Conservation (phyloP, 2,888 invertebrate genomes). For the Dasysyrphus tricinctus region DNA sequence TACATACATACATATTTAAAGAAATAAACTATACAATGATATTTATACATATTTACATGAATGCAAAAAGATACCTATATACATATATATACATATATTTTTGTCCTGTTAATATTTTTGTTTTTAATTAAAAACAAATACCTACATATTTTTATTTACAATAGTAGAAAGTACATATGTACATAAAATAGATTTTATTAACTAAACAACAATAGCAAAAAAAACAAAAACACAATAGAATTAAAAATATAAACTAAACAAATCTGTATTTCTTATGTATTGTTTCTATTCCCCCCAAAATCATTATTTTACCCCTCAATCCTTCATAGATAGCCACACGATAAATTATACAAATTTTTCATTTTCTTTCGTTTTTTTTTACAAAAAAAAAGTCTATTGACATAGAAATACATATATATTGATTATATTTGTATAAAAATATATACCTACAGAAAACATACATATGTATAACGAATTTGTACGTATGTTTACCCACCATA, state of each 20-base stretch:
- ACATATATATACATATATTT: conserved; percentile 64
- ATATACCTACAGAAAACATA: conserved; percentile 28
- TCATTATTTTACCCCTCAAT: conserved; percentile 26
- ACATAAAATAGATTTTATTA: conserved; percentile 31
- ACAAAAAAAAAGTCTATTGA: conserved; percentile 20
- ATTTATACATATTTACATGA: conserved; percentile 74
- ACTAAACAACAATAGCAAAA: background rate
- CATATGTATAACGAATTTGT: conserved; percentile 43
- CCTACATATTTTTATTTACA: conserved; percentile 54
- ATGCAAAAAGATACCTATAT: conserved; percentile 33
- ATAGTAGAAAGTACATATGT: conserved; percentile 49
- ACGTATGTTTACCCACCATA: conserved; percentile 76
- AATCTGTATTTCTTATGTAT: conserved; percentile 14
- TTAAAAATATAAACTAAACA: conserved; percentile 34
- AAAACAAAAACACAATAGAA: conserved; percentile 46
- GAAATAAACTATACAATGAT: conserved; percentile 70
- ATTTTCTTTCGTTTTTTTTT: conserved; percentile 28
- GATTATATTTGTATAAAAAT: conserved; percentile 36
- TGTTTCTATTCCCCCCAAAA: conserved; percentile 1
- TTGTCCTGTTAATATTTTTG: conserved; percentile 64
- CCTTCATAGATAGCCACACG: conserved; percentile 43
- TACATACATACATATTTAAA: conserved; percentile 55
- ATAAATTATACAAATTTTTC: conserved; percentile 36
- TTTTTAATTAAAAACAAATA: conserved; percentile 28
- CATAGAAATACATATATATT: conserved; percentile 10